These are phyloP conservation scores for Leistus spinibarbis DNA, from an alignment of 2,888 invertebrate species.

Conservation along the genomic window DNA sequence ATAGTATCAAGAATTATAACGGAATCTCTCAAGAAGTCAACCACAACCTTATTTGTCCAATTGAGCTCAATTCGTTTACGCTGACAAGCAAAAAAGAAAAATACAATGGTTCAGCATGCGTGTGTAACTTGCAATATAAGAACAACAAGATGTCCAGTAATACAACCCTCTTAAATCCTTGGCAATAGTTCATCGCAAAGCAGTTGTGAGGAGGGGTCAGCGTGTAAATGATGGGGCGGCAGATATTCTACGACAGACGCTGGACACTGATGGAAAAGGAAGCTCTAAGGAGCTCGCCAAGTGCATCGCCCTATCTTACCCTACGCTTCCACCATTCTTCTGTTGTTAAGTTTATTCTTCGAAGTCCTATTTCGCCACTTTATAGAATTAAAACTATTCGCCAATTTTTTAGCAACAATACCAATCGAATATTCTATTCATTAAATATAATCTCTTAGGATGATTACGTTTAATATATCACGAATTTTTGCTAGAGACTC, in stretches of 20 bases:
- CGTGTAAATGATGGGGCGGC: conserved; percentile 7
- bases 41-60: background rate
- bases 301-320: background rate
- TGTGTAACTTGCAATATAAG: background rate
- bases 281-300: background rate
- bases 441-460: no score
- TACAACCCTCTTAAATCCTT: background rate
- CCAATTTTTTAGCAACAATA: no score
- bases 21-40: background rate
- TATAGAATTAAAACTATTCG: no score
- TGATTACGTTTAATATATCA: no score
- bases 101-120: no score
- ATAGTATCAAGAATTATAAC: background rate
- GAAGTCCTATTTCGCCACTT: no score
- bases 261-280: conserved; percentile 30
- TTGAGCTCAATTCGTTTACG: background rate
- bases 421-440: no score
- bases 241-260: conserved; percentile 4
- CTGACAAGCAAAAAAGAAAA: background rate
- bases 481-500: no score
- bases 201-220: background rate
- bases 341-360: no score
- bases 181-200: background rate
- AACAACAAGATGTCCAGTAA: background rate
- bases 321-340: background rate